phyloP scores from a whole-genome alignment of 2,888 invertebrate species.

The Tetrapedia diversipes region DNA sequence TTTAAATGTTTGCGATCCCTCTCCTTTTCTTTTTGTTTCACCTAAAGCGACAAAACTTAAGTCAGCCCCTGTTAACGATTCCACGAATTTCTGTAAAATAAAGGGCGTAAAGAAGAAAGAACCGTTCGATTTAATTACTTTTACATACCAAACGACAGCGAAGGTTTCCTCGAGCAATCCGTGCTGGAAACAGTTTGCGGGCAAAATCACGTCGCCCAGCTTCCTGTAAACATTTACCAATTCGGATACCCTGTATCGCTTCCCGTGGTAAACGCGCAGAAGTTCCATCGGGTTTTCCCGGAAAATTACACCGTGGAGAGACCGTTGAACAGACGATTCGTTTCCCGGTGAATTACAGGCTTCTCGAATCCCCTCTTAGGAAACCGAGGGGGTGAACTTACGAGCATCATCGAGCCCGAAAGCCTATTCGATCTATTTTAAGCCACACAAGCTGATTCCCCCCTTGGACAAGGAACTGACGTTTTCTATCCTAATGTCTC shows the following conservation, averaged over 20 bases:
- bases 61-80: no score
- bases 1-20: no score
- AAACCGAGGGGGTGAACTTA: conserved; percentile 32
- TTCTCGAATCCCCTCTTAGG: conserved; percentile 42
- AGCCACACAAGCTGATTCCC: conserved; percentile 15
- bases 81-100: no score
- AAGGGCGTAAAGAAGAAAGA: no score
- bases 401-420: conserved; percentile 23
- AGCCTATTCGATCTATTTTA: conserved; percentile 36
- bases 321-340: conserved; percentile 36
- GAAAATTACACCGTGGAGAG: conserved; percentile 26
- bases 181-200: no score
- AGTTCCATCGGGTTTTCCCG: conserved; percentile 6
- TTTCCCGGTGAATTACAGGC: conserved; percentile 42
- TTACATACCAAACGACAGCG: no score
- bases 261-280: conserved; percentile 21
- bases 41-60: no score
- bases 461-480: conserved; percentile 1
- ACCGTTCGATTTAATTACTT: no score
- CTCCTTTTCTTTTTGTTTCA: no score
- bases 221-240: not conserved
- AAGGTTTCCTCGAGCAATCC: no score
- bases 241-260: conserved; percentile 10
- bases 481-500: not conserved
- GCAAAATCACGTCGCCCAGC: not conserved